Evolutionary conservation across 2,797 vertebrate genomes (phyloP).

Genomic region (Cygnus olor): DNA sequence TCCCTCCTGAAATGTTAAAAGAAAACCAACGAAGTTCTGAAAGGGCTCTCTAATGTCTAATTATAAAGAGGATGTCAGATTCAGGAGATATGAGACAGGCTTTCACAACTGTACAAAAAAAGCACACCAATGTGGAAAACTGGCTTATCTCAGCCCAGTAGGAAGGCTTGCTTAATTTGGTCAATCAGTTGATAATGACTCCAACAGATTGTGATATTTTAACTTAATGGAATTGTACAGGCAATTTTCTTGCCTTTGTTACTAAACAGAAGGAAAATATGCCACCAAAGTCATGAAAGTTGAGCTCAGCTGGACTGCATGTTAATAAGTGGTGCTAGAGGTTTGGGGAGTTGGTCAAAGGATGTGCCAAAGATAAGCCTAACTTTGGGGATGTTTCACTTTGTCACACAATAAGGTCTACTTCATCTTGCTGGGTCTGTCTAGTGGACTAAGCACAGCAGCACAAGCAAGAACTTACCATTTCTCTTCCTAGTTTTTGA

Average conservation of each 20-base stretch:
- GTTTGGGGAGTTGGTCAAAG: conserved; percentile 1
- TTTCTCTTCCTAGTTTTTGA: background rate
- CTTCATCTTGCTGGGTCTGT: background rate
- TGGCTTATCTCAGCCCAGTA: conserved; percentile 24
- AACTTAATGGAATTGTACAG: conserved; percentile 44
- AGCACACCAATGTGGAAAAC: conserved; percentile 39
- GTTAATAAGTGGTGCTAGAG: background rate
- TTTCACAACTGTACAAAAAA: conserved; percentile 12
- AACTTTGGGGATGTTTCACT: background rate
- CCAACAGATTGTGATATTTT: conserved; percentile 38
- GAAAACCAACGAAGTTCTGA: conserved; percentile 36
- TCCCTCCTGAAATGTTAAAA: conserved; percentile 27
- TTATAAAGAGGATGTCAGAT: conserved; percentile 47
- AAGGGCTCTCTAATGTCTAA: conserved; percentile 12
- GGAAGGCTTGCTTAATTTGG: conserved; percentile 49
- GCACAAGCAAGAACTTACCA: background rate
- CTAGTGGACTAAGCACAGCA: background rate
- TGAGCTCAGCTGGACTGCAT: background rate
- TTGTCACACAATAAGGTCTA: background rate
- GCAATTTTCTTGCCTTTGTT: conserved; percentile 39
- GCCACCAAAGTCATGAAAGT: conserved; percentile 23
- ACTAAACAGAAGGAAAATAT: conserved; percentile 36
- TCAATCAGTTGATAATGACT: conserved; percentile 34
- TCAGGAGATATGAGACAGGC: conserved; percentile 41
- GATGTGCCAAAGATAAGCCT: background rate